Evolutionary conservation across 2,888 invertebrate genomes (phyloP), one percentile per base, ranked within the genome.

Genomic region (Macropis europaea): DNA sequence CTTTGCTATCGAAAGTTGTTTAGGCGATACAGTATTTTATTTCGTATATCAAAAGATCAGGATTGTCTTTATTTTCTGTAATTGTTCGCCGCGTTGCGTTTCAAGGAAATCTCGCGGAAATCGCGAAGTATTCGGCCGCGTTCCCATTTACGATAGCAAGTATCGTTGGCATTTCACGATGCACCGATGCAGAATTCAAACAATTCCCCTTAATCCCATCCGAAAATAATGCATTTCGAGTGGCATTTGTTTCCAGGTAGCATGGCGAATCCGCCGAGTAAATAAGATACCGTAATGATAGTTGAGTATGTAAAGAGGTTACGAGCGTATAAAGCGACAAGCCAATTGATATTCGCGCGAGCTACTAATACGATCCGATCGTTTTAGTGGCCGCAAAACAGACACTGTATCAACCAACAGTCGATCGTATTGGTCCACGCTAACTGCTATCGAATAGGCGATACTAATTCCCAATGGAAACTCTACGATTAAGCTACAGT

Each of bases 391-490:
- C 62, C 54, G 11, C 42, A 42, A 53, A 48, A 50, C 52, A 38
- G 68, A 45, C 28, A 54, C 34, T 61, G 54, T 54, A 59, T 38
- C 48, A 60, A 48, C 56, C 60, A 56, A 50, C 50, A 28, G 52
- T 26, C 56, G 40, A 42, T 24, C 54, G 28, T 9, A 52, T 52
- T 68, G 30, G 43, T 61, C 43, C 17, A 34, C 13, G 22, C 52
- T 53, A 53, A 62, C 47, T 43, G 68, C n/a, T 61, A 62, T 47
- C 22, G 50, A 57, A 57, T 36, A 47, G 26, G 38, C 26, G 43
- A 34, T 19, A n/a, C 17, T 57, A 42, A 62, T 72, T 66, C 57
- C 64, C 42, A 59, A 69, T 73, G 73, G 76, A 61, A 73, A 64
- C 69, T 57, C 50, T 61, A 59, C 68, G 60, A 64, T 26, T 57